Evolutionary conservation across 1,140 invertebrate genomes (phyloP).

Genomic region (Macrobrachium rosenbergii): DNA sequence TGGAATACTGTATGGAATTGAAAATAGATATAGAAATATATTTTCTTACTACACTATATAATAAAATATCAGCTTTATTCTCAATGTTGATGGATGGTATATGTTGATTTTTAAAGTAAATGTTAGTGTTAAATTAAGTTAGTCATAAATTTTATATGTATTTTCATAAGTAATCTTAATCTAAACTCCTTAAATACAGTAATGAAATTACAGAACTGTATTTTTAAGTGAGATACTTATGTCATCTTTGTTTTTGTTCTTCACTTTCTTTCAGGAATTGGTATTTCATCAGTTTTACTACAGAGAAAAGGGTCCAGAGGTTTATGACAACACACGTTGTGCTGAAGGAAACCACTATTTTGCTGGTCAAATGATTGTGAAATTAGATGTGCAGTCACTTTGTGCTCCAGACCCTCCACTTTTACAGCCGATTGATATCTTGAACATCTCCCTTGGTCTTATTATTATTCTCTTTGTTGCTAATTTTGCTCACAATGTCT

Average conservation of each 20-base stretch:
- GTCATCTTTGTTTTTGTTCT: background rate
- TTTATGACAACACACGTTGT: slow-evolving; percentile 36
- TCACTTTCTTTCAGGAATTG: slow-evolving; percentile 23
- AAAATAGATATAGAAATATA: too few relatives aligned
- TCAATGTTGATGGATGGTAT: too few relatives aligned
- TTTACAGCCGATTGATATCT: slow-evolving; percentile 47
- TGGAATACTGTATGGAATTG: too few relatives aligned
- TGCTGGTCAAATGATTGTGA: slow-evolving; percentile 31
- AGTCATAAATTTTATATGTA: background rate
- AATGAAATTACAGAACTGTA: too few relatives aligned
- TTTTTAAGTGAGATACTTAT: background rate
- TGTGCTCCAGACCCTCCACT: slow-evolving; percentile 46
- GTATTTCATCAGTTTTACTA: slow-evolving; percentile 24
- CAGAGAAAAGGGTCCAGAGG: background rate
- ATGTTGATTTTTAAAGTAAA: too few relatives aligned
- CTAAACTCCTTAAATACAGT: too few relatives aligned
- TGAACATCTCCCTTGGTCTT: slow-evolving; percentile 56
- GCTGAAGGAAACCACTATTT: background rate
- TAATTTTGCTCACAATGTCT: slow-evolving; percentile 60
- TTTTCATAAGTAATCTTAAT: too few relatives aligned
- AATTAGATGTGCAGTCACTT: slow-evolving; percentile 31
- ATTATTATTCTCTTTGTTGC: slow-evolving; percentile 46
- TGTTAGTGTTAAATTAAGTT: too few relatives aligned
- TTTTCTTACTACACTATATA: too few relatives aligned
- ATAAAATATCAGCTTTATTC: too few relatives aligned